These are phyloP conservation scores for Parascotia fuliginaria DNA, from an alignment of 2,888 invertebrate genomes.

Conservation along the genomic window DNA sequence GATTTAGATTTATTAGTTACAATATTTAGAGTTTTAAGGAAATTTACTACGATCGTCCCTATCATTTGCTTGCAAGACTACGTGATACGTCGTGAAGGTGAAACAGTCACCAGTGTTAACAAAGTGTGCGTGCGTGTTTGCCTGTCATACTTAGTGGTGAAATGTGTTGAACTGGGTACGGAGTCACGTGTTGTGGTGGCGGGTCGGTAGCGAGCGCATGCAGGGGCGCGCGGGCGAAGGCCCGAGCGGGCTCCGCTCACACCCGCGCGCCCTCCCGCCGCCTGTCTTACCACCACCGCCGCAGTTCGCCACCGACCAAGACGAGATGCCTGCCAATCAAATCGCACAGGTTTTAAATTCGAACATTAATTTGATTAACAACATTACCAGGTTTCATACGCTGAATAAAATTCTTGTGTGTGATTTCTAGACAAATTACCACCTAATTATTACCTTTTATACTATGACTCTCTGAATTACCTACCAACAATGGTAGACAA, in stretches of 20 bases:
- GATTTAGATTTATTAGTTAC: neutral
- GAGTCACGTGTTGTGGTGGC: constrained; percentile 57
- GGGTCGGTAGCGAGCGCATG: constrained; percentile 76
- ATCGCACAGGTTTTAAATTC: constrained; percentile 73
- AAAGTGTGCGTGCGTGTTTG: constrained; percentile 27
- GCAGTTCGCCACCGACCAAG: constrained; percentile 76
- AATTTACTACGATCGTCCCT: neutral
- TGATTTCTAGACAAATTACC: too few species aligned
- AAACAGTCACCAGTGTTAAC: constrained; percentile 16
- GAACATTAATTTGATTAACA: neutral
- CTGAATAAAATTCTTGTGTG: too few species aligned
- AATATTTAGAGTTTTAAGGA: neutral
- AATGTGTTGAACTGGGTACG: constrained; percentile 38
- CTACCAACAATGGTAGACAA: too few species aligned
- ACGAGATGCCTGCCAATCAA: constrained; percentile 82
- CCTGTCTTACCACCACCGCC: constrained; percentile 80
- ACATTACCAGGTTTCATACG: too few species aligned
- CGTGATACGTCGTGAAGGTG: constrained; percentile 26
- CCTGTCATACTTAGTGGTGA: constrained; percentile 42
- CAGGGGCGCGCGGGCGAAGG: constrained; percentile 82
- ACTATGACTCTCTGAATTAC: too few species aligned
- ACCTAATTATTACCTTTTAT: too few species aligned
- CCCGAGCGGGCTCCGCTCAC: constrained; percentile 80
- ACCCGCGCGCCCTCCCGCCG: constrained; percentile 82
- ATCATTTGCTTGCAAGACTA: constrained; percentile 9